Percentiles rank a stretch among this genome's conserved stretches.
Conservation (phyloP, 2,888 invertebrate genomes). For the Orthosia incerta region DNA sequence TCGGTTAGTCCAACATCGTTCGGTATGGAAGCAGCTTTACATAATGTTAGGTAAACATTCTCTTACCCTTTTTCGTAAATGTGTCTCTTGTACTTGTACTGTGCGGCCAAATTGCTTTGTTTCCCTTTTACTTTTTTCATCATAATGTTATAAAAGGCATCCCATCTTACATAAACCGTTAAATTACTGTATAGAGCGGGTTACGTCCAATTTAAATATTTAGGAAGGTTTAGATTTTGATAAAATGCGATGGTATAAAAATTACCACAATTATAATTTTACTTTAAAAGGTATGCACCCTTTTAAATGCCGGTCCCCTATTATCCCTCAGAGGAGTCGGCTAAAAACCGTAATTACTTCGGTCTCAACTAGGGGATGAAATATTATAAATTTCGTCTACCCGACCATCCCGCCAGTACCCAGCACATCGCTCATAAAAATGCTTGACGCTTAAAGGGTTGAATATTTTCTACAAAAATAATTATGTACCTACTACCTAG, state of each 20-base stretch:
- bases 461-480: conserved; percentile 28
- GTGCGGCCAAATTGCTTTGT: not conserved
- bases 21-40: not conserved
- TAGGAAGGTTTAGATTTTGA: not conserved
- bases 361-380: conserved; percentile 21
- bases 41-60: not conserved
- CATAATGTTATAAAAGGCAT: too few relatives aligned
- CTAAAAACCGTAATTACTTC: conserved; percentile 39
- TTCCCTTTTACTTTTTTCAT: not conserved
- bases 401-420: not conserved
- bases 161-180: too few relatives aligned
- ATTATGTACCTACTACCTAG: not conserved
- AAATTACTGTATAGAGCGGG: too few relatives aligned
- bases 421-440: conserved; percentile 28
- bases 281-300: conserved; percentile 2
- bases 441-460: conserved; percentile 20
- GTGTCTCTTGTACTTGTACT: not conserved
- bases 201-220: not conserved
- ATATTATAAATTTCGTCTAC: conserved; percentile 29
- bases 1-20: too few relatives aligned
- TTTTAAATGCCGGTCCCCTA: conserved; percentile 2
- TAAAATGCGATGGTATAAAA: not conserved
- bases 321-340: conserved; percentile 19
- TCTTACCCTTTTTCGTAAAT: conserved; percentile 8
- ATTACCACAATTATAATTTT: conserved; percentile 9